A percentile compares a stretch with the other conserved stretches of the same genome.
Evolutionary conservation across 2,797 vertebrate genomes (phyloP).

Genomic region (Ataeniobius toweri): DNA sequence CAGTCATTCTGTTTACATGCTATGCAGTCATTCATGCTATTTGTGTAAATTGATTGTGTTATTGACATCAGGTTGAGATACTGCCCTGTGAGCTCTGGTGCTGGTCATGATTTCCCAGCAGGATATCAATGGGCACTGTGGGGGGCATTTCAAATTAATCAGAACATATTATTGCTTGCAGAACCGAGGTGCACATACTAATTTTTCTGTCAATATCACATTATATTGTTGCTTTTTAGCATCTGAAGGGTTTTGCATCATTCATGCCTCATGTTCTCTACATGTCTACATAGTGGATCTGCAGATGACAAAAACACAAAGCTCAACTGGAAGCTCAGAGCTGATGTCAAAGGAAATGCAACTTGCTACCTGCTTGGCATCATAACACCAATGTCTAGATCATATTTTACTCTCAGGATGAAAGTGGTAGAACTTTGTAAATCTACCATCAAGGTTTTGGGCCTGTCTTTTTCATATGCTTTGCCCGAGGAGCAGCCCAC

Average conservation of each 20-base stretch:
- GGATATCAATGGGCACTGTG: constrained; percentile 56
- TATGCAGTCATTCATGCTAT: constrained; percentile 23
- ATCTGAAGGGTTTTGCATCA: constrained; percentile 60
- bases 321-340: constrained; percentile 37
- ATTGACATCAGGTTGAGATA: constrained; percentile 49
- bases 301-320: constrained; percentile 61
- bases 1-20: constrained; percentile 17
- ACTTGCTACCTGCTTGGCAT: constrained; percentile 62
- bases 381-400: constrained; percentile 55
- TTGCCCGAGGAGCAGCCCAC: constrained; percentile 20
- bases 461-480: constrained; percentile 36
- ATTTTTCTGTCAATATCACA: constrained; percentile 57
- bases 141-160: constrained; percentile 65
- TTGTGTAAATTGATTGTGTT: constrained; percentile 48
- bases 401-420: constrained; percentile 44
- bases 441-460: constrained; percentile 42
- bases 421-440: constrained; percentile 46
- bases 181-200: constrained; percentile 40
- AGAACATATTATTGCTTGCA: constrained; percentile 47
- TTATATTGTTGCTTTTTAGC: constrained; percentile 57
- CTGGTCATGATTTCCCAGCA: constrained; percentile 48
- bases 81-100: constrained; percentile 8
- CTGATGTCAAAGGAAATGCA: constrained; percentile 41
- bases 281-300: constrained; percentile 48
- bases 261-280: constrained; percentile 54